These are phyloP conservation scores for Podarcis muralis DNA, from an alignment of 2,113 vertebrate genomes.

Conservation along the genomic window DNA sequence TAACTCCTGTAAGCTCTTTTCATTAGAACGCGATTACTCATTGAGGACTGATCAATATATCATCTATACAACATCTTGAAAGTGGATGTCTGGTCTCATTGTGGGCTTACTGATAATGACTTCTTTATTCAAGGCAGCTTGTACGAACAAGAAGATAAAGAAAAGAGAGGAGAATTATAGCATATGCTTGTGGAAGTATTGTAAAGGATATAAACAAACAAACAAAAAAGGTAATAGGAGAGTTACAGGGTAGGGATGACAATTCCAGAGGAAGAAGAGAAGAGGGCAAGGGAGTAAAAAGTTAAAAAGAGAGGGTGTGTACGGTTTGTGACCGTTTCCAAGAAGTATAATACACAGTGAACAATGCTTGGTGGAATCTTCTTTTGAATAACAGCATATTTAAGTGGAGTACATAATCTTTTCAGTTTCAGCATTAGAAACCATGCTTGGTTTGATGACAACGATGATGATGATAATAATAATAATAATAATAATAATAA, in stretches of 20 bases:
- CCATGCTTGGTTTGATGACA: constrained; percentile 21
- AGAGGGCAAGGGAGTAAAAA: constrained; percentile 61
- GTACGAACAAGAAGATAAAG: constrained; percentile 96
- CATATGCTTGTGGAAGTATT: constrained; percentile 83
- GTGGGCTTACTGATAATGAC: constrained; percentile 91
- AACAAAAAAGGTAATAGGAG: constrained; percentile 57
- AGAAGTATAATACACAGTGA: constrained; percentile 52
- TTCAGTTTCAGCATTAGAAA: constrained; percentile 57
- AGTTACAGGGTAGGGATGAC: constrained; percentile 53
- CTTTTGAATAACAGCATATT: constrained; percentile 56
- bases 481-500: too few species aligned
- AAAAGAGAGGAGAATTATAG: constrained; percentile 86
- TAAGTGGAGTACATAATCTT: constrained; percentile 55
- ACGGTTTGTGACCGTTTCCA: constrained; percentile 42
- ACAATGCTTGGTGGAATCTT: constrained; percentile 59
- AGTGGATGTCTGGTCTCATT: constrained; percentile 90
- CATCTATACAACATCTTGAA: constrained; percentile 93
- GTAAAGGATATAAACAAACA: constrained; percentile 82
- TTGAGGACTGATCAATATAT: constrained; percentile 93
- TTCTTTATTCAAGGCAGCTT: constrained; percentile 92
- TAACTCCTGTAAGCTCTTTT: constrained; percentile 84
- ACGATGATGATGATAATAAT: too few species aligned
- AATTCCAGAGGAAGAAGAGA: constrained; percentile 66
- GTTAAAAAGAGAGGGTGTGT: constrained; percentile 42
- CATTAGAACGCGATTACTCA: constrained; percentile 89